Evolutionary conservation across 2,113 vertebrate genomes (phyloP).

Genomic region (Semnornis frantzii): DNA sequence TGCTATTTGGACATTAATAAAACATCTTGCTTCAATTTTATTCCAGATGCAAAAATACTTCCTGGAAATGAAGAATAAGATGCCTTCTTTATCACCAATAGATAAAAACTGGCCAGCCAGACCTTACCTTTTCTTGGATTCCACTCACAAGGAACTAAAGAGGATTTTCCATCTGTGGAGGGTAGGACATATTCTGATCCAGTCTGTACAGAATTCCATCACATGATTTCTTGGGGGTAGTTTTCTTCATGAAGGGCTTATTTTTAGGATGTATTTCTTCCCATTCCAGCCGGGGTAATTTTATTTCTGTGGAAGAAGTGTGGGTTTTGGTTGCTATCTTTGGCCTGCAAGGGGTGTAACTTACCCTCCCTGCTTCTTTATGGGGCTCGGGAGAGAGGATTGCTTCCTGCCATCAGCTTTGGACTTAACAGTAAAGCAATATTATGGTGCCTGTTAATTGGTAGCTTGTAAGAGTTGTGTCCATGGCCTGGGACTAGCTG

Average conservation of each 20-base stretch:
- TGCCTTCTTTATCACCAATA: slow-evolving; percentile 94
- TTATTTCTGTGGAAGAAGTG: neutral
- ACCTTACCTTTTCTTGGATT: slow-evolving; percentile 91
- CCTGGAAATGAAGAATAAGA: slow-evolving; percentile 86
- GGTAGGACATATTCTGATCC: slow-evolving; percentile 73
- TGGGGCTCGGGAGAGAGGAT: neutral
- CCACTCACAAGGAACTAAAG: slow-evolving; percentile 87
- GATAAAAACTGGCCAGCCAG: slow-evolving; percentile 91
- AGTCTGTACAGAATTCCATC: neutral
- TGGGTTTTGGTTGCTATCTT: neutral
- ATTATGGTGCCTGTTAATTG: neutral
- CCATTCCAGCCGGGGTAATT: neutral
- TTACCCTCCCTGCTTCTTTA: neutral
- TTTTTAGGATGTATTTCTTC: slow-evolving; percentile 20
- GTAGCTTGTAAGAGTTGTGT: neutral
- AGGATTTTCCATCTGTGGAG: slow-evolving; percentile 97
- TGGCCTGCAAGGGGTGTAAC: neutral
- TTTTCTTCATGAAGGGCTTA: neutral
- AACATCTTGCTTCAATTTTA: slow-evolving; percentile 44
- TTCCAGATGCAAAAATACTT: slow-evolving; percentile 95
- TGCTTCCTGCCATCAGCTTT: neutral
- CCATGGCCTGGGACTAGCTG: neutral
- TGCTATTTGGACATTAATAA: neutral
- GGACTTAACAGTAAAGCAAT: neutral
- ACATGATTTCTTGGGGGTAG: neutral